A percentile compares a stretch with the other conserved stretches of the same genome.
Conservation (phyloP, 2,888 invertebrate species). For the Boloria selene region DNA sequence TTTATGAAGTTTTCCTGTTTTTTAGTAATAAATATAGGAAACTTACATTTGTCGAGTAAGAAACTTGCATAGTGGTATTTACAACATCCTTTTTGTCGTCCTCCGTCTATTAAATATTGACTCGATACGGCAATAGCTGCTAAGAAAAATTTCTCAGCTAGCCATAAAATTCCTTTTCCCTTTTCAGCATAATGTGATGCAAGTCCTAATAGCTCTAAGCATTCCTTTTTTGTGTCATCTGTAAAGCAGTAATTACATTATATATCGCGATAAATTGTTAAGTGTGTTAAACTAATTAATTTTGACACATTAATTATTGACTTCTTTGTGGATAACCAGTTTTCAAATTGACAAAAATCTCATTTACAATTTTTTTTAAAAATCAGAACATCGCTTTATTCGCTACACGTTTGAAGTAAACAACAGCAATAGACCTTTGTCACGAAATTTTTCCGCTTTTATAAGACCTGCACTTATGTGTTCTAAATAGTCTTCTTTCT, state of each 20-base stretch:
- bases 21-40: neutral
- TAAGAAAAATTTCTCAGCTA: slow-evolving; percentile 80
- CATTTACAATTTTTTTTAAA: no score
- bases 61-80: slow-evolving; percentile 80
- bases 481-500: slow-evolving; percentile 61
- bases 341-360: neutral
- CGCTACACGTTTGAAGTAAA: neutral
- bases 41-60: slow-evolving; percentile 78
- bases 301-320: no score
- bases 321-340: neutral
- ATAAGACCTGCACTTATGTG: slow-evolving; percentile 60
- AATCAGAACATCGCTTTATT: neutral
- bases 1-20: neutral
- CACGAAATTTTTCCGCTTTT: slow-evolving; percentile 63
- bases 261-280: no score
- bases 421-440: slow-evolving; percentile 52
- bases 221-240: slow-evolving; percentile 69
- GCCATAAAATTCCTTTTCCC: slow-evolving; percentile 80
- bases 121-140: slow-evolving; percentile 72
- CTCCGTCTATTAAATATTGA: slow-evolving; percentile 69
- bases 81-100: slow-evolving; percentile 73
- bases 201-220: slow-evolving; percentile 64
- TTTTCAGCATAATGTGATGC: slow-evolving; percentile 66
- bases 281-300: no score
- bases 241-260: slow-evolving; percentile 32